Evolutionary conservation across 1,140 invertebrate genomes (phyloP), one percentile per base, ranked within the genome.

Genomic region (Calephelis virginiensis): DNA sequence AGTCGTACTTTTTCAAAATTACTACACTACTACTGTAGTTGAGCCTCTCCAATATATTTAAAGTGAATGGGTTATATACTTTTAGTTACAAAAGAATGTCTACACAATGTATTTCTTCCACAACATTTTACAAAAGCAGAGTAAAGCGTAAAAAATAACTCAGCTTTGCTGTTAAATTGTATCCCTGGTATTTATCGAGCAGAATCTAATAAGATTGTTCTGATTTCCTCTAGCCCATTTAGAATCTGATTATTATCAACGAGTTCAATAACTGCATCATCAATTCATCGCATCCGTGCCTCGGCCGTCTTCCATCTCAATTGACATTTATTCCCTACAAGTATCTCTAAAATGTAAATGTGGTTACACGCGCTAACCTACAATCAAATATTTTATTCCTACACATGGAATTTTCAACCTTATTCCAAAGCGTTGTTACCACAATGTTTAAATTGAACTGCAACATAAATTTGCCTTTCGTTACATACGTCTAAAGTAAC

Each of bases 341-440:
- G 82, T 81, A 86, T 83, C 79, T 86, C 80, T 87, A 85, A 88
- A 88, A 89, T 88, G 86, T 89, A 89, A 88, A 89, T 86, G 85
- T 77, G 85, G 82, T 89, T 85, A 86, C 80, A 87, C 82, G 81
- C 81, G 86, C 80, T 77, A 81, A 81, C 78, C 79, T 80, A 80
- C 67, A 74, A 71, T 64, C 60, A 69, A 61, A 65, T 63, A 72
- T 65, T 65, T 71, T 56, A 56, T 70, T 17, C 64, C 45, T 43
- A 28, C 13, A 61, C 43, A 62, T 65, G 50, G 50, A 68, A 69
- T 64, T 66, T 61, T 75, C 48, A 73, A 70, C 77, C 74, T 75
- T 88, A 83, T 72, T 68, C 49, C 68, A 46, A 68, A 1, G 64
- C 47, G 37, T 65, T 77, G 84, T 77, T 71, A 70, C 63, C 62